Evolutionary conservation across 2,113 vertebrate species (phyloP).

Genomic region (Neomonachus schauinslandi): DNA sequence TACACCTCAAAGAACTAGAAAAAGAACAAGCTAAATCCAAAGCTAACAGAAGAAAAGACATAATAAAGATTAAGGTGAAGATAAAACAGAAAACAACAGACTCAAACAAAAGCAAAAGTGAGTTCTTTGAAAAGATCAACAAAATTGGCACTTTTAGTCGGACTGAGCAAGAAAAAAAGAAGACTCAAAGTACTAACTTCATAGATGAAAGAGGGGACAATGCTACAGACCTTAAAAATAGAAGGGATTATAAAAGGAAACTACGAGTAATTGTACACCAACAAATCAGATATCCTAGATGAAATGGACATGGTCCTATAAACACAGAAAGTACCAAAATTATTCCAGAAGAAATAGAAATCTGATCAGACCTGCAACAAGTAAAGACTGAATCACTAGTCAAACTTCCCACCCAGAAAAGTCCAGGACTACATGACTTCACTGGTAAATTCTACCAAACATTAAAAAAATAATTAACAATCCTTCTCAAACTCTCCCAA

Average conservation of each 20-base stretch:
- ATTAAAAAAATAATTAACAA: background rate
- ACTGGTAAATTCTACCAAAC: constrained; percentile 7
- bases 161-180: background rate
- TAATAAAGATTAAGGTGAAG: background rate
- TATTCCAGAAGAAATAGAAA: background rate
- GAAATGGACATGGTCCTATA: background rate
- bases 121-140: background rate
- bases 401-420: background rate
- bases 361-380: background rate
- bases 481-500: background rate
- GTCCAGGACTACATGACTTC: background rate
- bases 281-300: background rate
- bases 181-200: background rate
- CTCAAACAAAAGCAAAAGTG: background rate
- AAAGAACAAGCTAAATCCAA: background rate
- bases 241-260: background rate
- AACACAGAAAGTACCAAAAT: background rate
- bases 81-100: background rate
- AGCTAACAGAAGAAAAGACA: background rate
- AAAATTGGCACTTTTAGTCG: background rate
- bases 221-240: background rate
- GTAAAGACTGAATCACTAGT: background rate
- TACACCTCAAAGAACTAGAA: background rate
- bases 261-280: background rate
- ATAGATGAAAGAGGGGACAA: background rate